Conservation (phyloP, 2,113 vertebrate genomes). For the Pholis gunnellus region DNA sequence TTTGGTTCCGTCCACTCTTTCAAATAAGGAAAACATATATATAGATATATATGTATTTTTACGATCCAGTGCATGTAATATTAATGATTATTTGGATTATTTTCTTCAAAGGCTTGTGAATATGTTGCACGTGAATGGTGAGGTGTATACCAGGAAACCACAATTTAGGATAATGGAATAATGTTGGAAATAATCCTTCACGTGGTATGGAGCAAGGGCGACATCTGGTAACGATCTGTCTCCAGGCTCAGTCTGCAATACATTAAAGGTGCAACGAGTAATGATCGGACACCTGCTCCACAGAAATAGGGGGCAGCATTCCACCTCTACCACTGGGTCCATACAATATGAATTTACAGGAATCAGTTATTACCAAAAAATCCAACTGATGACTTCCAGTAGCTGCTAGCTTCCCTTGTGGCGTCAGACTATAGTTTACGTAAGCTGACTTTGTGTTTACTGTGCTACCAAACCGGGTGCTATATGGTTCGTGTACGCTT, state of each 20-base stretch:
- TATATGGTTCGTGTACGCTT: neutral
- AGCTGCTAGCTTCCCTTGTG: neutral
- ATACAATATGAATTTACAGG: neutral
- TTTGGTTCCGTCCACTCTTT: neutral
- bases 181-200: conserved; percentile 13
- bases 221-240: conserved; percentile 41
- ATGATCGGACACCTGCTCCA: neutral
- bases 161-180: conserved; percentile 21
- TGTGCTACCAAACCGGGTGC: neutral
- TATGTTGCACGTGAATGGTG: conserved; percentile 12
- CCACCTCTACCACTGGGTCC: neutral
- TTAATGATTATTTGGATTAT: neutral
- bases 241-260: neutral
- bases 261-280: neutral
- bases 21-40: neutral
- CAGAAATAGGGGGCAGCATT: neutral
- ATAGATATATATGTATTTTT: neutral
- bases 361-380: neutral
- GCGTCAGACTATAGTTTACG: neutral
- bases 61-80: neutral
- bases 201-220: neutral
- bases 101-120: neutral
- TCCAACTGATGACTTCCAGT: neutral
- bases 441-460: neutral
- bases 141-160: conserved; percentile 11